phyloP scores from a whole-genome alignment of 2,797 vertebrate genomes.

The Alauda arvensis region DNA sequence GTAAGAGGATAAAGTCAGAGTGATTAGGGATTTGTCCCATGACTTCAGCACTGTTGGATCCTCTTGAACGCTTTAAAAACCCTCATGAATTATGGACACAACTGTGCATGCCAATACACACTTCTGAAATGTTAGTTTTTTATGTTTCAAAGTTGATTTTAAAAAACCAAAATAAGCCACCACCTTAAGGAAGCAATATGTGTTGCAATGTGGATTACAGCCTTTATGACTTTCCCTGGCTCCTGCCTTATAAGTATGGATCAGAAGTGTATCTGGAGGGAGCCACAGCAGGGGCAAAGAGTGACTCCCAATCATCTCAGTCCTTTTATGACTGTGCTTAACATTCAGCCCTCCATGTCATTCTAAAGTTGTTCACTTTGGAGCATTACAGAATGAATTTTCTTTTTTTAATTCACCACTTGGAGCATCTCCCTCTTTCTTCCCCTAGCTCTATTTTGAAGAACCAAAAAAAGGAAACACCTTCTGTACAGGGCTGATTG shows the following conservation, averaged over 20 bases:
- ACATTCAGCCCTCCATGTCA: neutral
- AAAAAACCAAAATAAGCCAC: neutral
- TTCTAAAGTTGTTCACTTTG: rapidly evolving
- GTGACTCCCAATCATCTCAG: neutral
- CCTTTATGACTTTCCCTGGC: neutral
- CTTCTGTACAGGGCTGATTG: neutral
- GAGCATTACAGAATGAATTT: neutral
- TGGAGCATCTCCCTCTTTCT: neutral
- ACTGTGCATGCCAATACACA: neutral
- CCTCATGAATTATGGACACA: neutral
- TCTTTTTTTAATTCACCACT: neutral
- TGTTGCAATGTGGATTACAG: neutral
- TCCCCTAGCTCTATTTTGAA: neutral
- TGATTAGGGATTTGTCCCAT: constrained; percentile 48
- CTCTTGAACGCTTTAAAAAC: neutral
- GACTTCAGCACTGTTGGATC: constrained; percentile 23
- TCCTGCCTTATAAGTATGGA: neutral
- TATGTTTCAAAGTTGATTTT: neutral
- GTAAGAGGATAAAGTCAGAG: constrained; percentile 51
- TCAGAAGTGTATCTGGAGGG: neutral
- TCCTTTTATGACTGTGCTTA: neutral
- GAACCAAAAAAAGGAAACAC: neutral
- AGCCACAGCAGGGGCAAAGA: rapidly evolving
- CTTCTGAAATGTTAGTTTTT: constrained; percentile 29
- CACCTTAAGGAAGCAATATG: neutral